Conservation (phyloP, 2,797 vertebrate genomes). For the Girardinus metallicus region DNA sequence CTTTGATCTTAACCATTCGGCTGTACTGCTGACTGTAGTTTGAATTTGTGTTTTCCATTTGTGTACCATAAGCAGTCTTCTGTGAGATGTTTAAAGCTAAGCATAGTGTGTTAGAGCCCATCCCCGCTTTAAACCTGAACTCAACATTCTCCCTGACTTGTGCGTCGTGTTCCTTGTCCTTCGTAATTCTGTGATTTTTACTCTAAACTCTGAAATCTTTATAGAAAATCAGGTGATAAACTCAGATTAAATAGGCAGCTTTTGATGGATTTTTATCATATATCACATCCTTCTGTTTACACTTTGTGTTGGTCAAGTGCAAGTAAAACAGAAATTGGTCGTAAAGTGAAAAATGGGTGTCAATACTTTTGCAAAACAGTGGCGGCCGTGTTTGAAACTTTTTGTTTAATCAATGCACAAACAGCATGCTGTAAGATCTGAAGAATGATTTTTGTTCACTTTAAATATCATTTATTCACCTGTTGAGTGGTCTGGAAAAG, state of each 20-base stretch:
- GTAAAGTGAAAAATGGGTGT: not conserved
- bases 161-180: not conserved
- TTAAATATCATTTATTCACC: not conserved
- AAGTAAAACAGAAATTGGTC: not conserved
- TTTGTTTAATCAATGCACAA: not conserved
- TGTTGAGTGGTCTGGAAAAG: not conserved
- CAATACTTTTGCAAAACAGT: not conserved
- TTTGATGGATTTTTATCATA: not conserved
- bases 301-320: not conserved
- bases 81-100: not conserved
- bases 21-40: not conserved
- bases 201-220: not conserved
- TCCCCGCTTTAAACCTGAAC: not conserved
- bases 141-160: not conserved
- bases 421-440: not conserved
- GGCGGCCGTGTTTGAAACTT: not conserved
- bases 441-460: not conserved
- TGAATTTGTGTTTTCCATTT: not conserved
- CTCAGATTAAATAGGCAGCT: not conserved
- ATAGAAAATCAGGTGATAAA: not conserved
- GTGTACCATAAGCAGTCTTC: not conserved
- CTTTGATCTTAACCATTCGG: no score
- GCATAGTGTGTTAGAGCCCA: not conserved
- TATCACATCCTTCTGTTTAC: not conserved
- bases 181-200: not conserved